A percentile compares a stretch with the other conserved stretches of the same genome.
These are phyloP conservation scores for Sylvilagus floridanus DNA, from an alignment of 2,797 vertebrate species.

Conservation along the genomic window DNA sequence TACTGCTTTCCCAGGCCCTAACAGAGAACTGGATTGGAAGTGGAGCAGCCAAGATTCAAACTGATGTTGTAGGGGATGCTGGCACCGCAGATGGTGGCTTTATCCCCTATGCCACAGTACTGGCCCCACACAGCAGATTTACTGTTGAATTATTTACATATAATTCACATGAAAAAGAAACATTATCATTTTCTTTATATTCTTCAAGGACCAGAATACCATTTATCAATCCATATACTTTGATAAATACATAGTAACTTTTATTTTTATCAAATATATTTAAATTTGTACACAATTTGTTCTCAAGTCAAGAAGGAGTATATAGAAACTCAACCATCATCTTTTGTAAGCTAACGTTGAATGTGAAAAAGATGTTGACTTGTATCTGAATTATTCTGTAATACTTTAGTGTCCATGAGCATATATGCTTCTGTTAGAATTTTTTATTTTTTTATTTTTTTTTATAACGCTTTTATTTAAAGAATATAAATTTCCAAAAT, in stretches of 20 bases:
- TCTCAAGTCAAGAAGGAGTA: conserved; percentile 40
- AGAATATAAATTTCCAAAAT: no score
- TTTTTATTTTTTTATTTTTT: no score
- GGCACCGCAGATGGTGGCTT: no score
- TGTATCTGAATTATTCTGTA: background rate
- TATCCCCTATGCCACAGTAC: no score
- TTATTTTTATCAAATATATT: conserved; percentile 17
- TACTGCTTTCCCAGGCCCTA: no score
- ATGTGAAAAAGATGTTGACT: background rate
- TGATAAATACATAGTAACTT: conserved; percentile 9
- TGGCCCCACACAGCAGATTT: background rate
- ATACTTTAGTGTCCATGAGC: background rate
- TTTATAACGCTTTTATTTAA: no score
- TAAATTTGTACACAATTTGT: conserved; percentile 57
- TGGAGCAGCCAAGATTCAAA: no score
- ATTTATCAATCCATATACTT: conserved; percentile 7
- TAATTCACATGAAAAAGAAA: conserved; percentile 29
- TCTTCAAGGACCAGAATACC: background rate
- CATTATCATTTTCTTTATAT: background rate
- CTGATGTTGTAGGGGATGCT: no score
- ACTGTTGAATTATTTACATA: conserved; percentile 4
- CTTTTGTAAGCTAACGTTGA: background rate
- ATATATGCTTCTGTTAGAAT: background rate
- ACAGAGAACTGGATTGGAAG: no score
- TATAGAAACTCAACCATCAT: background rate